These are phyloP conservation scores for Erpobdella octoculata DNA, from an alignment of 2,888 invertebrate species.

Conservation along the genomic window DNA sequence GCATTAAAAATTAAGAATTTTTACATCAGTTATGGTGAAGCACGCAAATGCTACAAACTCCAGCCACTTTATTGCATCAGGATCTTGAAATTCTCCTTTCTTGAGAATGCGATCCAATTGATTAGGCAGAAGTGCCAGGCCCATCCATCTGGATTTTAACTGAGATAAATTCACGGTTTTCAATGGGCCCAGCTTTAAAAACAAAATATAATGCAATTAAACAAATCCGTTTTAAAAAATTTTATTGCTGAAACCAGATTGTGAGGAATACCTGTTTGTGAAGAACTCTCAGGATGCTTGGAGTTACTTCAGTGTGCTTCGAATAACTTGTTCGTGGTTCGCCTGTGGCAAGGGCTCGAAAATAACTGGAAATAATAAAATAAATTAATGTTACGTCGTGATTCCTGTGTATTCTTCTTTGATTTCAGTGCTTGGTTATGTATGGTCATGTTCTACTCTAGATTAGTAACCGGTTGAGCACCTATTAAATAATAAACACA, in stretches of 20 bases:
- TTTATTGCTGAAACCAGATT: neutral
- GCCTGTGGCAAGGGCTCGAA: slow-evolving; percentile 68
- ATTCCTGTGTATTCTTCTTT: neutral
- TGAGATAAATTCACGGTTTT: slow-evolving; percentile 42
- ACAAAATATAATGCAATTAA: neutral
- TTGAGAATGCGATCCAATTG: slow-evolving; percentile 64
- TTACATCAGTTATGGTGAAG: slow-evolving; percentile 49
- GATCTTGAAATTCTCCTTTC: slow-evolving; percentile 63
- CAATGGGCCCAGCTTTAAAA: slow-evolving; percentile 49
- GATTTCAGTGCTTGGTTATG: neutral
- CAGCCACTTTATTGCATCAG: slow-evolving; percentile 61
- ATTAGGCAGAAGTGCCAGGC: slow-evolving; percentile 54
- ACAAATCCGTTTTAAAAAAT: neutral
- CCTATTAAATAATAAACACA: no score
- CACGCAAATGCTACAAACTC: slow-evolving; percentile 67
- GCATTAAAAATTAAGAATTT: neutral
- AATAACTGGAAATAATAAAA: slow-evolving; percentile 56
- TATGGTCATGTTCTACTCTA: no score
- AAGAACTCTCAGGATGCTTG: slow-evolving; percentile 70
- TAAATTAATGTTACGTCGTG: no score
- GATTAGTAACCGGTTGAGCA: no score
- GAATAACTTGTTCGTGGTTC: slow-evolving; percentile 60
- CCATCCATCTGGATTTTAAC: slow-evolving; percentile 51
- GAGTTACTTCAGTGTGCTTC: slow-evolving; percentile 65
- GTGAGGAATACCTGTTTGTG: slow-evolving; percentile 75